Percentiles rank a stretch among this genome's conserved stretches.
These are phyloP conservation scores for Cerceris ruficornis DNA, from an alignment of 2,888 invertebrate genomes.

Conservation along the genomic window DNA sequence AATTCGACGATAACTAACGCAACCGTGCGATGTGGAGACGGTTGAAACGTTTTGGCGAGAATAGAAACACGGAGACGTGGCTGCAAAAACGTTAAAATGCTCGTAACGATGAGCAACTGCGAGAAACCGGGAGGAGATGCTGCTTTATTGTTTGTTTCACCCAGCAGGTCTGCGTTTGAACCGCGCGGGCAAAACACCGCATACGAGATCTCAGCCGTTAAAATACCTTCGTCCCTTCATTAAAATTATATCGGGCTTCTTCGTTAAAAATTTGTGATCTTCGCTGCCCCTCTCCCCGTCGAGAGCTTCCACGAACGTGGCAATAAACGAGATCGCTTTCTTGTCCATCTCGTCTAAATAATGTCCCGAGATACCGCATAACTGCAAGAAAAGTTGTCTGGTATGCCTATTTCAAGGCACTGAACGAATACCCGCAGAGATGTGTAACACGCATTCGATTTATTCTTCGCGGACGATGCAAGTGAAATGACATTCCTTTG, in stretches of 20 bases:
- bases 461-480: slow-evolving; percentile 7
- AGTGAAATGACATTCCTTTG: slow-evolving; percentile 24
- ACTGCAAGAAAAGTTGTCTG: slow-evolving; percentile 7
- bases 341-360: slow-evolving; percentile 14
- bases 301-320: not conserved
- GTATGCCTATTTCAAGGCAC: slow-evolving; percentile 37
- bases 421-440: slow-evolving; percentile 14
- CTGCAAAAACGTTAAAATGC: slow-evolving; percentile 36
- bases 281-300: not conserved
- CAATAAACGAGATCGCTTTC: slow-evolving; percentile 2
- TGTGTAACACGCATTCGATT: slow-evolving; percentile 32
- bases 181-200: slow-evolving; percentile 39
- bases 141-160: slow-evolving; percentile 40
- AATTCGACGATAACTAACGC: too few species aligned
- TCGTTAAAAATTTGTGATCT: slow-evolving; percentile 9
- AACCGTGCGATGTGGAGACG: not conserved
- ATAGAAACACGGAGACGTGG: not conserved
- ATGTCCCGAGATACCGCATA: slow-evolving; percentile 14
- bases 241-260: slow-evolving; percentile 26
- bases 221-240: slow-evolving; percentile 37
- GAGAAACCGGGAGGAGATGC: slow-evolving; percentile 16
- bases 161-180: slow-evolving; percentile 36
- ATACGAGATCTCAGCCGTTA: slow-evolving; percentile 38
- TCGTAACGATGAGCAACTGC: slow-evolving; percentile 33
- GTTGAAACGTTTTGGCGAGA: not conserved